A percentile compares a stretch with the other conserved stretches of the same genome.
Conservation (phyloP, 2,113 vertebrate genomes). For the Erythrolamprus reginae region DNA sequence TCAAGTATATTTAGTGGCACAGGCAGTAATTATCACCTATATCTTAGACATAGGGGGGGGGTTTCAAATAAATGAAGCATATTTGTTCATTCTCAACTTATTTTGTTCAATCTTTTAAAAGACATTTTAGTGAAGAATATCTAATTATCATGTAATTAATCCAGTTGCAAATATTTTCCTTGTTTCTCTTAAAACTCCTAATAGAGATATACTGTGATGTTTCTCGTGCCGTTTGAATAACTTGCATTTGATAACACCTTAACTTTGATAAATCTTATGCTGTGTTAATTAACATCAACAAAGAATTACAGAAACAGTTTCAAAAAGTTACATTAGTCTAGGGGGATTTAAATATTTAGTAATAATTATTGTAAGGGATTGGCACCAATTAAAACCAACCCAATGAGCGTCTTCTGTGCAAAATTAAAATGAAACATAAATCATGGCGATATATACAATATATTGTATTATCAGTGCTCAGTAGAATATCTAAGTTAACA, state of each 20-base stretch:
- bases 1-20: background rate
- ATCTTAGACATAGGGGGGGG: background rate
- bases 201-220: background rate
- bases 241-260: background rate
- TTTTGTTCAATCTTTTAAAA: background rate
- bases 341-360: background rate
- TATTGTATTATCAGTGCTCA: background rate
- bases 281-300: background rate
- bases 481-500: background rate
- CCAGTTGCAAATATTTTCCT: background rate
- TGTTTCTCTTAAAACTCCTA: background rate
- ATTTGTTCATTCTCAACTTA: background rate
- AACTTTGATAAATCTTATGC: background rate
- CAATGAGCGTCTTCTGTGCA: background rate
- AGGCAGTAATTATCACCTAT: background rate
- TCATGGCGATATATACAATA: background rate
- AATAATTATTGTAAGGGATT: background rate
- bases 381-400: background rate
- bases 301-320: background rate
- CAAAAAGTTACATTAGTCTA: background rate
- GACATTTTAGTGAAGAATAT: background rate
- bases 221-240: background rate
- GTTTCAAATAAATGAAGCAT: background rate
- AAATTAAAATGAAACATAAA: background rate
- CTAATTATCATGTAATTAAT: background rate